phyloP scores from a whole-genome alignment of 2,888 invertebrate species.

The Lepetodrilus schrolli region DNA sequence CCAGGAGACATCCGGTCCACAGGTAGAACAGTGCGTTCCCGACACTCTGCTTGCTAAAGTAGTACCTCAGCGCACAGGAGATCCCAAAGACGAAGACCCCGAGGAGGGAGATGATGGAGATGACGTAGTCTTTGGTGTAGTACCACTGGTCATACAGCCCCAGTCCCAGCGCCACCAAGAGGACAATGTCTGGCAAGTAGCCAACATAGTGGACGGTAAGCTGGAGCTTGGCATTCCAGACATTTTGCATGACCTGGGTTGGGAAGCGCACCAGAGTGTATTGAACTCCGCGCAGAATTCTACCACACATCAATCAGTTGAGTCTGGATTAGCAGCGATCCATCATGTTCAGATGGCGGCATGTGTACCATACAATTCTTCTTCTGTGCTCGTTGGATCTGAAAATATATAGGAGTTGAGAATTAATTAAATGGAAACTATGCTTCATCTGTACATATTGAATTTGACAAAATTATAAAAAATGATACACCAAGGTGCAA shows the following conservation, averaged over 20 bases:
- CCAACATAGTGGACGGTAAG: slow-evolving; percentile 53
- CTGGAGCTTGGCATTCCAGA: slow-evolving; percentile 36
- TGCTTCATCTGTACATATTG: no score
- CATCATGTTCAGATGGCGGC: no score
- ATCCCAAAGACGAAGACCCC: slow-evolving; percentile 68
- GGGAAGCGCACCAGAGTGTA: slow-evolving; percentile 34
- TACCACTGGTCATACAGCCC: slow-evolving; percentile 72
- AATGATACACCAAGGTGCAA: no score
- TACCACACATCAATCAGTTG: no score
- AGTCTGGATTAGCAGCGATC: no score
- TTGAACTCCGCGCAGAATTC: neutral
- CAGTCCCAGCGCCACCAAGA: slow-evolving; percentile 66
- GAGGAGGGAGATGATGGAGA: slow-evolving; percentile 63
- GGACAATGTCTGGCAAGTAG: slow-evolving; percentile 63
- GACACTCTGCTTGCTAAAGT: slow-evolving; percentile 62
- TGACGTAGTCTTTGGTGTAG: slow-evolving; percentile 52
- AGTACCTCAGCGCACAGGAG: slow-evolving; percentile 67
- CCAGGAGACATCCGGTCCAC: slow-evolving; percentile 72
- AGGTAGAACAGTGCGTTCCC: slow-evolving; percentile 66
- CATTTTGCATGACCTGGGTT: slow-evolving; percentile 30
- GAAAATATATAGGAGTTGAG: no score
- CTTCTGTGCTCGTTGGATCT: no score
- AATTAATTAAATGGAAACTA: no score
- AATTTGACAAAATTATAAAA: no score
- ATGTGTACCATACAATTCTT: no score